These are phyloP conservation scores for Cacatua alba DNA, from an alignment of 2,113 vertebrate species.

Conservation along the genomic window DNA sequence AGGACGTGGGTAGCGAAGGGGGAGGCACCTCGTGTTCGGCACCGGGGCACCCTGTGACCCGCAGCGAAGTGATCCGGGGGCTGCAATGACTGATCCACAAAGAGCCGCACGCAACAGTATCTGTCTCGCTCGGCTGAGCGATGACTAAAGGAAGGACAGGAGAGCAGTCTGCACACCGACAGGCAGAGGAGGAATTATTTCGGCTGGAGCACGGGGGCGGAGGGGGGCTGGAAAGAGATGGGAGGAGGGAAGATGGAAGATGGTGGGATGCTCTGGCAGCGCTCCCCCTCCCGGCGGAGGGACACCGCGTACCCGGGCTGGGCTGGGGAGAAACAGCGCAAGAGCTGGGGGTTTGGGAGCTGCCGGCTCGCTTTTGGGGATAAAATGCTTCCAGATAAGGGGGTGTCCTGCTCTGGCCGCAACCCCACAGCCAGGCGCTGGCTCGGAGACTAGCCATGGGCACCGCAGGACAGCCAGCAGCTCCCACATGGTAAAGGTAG, in stretches of 20 bases:
- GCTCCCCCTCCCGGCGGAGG: background rate
- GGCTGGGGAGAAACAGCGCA: background rate
- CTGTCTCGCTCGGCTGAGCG: slow-evolving; percentile 22
- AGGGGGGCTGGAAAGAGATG: background rate
- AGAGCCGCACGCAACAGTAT: slow-evolving; percentile 11
- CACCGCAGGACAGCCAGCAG: background rate
- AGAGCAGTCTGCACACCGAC: slow-evolving; percentile 39
- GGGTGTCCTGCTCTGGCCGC: background rate
- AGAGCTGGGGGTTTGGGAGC: background rate
- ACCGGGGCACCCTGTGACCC: background rate
- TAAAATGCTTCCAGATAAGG: background rate
- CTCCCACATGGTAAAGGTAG: background rate
- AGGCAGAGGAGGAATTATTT: slow-evolving; percentile 65
- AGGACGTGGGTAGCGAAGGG: background rate
- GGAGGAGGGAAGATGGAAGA: background rate
- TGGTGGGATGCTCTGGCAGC: slow-evolving; percentile 8
- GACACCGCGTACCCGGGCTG: background rate
- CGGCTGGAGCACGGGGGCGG: slow-evolving; percentile 1
- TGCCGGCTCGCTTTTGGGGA: background rate
- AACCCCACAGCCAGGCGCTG: rapidly evolving
- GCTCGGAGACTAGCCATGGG: rapidly evolving
- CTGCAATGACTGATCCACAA: background rate
- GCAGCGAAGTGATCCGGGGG: background rate
- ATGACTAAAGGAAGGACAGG: slow-evolving; percentile 65
- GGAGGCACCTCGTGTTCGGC: background rate